Conservation (phyloP, 2,113 vertebrate genomes). For the Otolemur garnettii region DNA sequence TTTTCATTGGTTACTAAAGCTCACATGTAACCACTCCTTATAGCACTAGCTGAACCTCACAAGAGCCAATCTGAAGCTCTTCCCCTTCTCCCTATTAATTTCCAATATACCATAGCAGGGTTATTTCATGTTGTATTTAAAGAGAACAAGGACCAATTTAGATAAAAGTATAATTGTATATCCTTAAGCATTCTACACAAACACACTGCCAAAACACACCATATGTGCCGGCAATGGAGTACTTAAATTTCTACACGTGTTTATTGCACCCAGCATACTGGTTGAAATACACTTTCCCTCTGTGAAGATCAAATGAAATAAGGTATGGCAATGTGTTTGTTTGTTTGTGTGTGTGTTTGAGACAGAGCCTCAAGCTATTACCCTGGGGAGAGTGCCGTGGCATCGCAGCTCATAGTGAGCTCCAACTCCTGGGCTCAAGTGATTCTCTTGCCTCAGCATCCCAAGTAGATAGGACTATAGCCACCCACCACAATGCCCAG, state of each 20-base stretch:
- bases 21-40: not conserved
- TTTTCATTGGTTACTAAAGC: conserved; percentile 49
- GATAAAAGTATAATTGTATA: conserved; percentile 29
- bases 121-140: conserved; percentile 36
- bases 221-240: not conserved
- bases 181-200: not conserved
- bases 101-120: not conserved
- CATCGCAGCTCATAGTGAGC: no score
- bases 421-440: no score
- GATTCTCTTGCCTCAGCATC: no score
- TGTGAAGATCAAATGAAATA: not conserved
- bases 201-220: not conserved
- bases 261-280: not conserved
- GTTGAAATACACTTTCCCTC: not conserved
- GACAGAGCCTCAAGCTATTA: no score
- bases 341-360: no score
- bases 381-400: no score
- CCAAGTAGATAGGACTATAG: no score
- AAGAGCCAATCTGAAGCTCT: not conserved
- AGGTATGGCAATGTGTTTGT: not conserved
- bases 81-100: not conserved
- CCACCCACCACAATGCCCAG: no score
- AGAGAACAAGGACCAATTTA: conserved; percentile 50
- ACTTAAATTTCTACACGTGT: not conserved
- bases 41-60: not conserved